phyloP scores from a whole-genome alignment of 2,797 vertebrate genomes.

The Ctenochaetus hawaiiensis region DNA sequence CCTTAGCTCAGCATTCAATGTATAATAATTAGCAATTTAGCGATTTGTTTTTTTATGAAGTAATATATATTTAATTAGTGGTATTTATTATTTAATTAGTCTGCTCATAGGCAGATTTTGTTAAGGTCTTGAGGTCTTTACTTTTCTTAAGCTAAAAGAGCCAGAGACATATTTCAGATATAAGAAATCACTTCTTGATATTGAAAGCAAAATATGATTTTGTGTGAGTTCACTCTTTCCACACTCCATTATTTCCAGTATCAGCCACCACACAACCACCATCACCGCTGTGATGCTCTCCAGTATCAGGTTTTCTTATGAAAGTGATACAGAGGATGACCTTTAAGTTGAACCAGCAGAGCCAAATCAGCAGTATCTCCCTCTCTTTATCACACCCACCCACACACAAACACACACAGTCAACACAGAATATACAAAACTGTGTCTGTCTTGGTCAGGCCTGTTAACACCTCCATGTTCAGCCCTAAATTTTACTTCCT shows the following conservation, averaged over 20 bases:
- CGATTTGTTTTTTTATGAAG: too few species aligned
- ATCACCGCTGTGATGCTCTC: constrained; percentile 23
- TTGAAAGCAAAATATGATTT: constrained; percentile 16
- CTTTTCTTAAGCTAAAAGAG: too few species aligned
- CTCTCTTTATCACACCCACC: neutral
- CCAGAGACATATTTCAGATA: too few species aligned
- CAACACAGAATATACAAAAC: constrained; percentile 10
- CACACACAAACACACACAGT: neutral
- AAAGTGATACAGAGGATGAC: constrained; percentile 75
- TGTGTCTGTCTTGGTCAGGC: constrained; percentile 19
- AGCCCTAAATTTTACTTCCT: constrained; percentile 54
- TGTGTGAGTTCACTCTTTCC: constrained; percentile 12
- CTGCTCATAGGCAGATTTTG: too few species aligned
- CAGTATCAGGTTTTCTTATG: constrained; percentile 70
- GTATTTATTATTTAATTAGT: too few species aligned
- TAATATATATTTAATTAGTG: neutral
- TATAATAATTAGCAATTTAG: too few species aligned
- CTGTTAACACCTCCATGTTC: neutral
- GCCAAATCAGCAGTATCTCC: constrained; percentile 44
- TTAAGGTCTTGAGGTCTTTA: neutral
- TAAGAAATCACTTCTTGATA: neutral
- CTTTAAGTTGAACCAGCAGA: constrained; percentile 56
- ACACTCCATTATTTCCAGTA: constrained; percentile 18
- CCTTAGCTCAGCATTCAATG: neutral
- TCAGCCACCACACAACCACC: constrained; percentile 3